A percentile compares a stretch with the other conserved stretches of the same genome.
Evolutionary conservation across 2,797 vertebrate genomes (phyloP).

Genomic region (Lophotriccus pileatus): DNA sequence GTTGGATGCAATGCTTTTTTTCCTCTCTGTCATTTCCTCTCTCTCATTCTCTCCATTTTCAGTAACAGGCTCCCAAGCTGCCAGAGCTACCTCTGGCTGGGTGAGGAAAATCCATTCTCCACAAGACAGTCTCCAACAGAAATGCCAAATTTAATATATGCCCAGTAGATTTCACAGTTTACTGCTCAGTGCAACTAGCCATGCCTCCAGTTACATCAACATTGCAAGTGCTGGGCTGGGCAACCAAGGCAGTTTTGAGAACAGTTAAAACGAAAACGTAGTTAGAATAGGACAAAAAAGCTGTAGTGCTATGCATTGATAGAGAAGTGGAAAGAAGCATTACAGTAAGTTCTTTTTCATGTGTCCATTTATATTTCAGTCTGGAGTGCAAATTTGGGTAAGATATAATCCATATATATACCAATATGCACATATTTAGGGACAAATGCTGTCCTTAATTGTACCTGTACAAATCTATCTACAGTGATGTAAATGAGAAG

Average conservation of each 20-base stretch:
- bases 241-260: slow-evolving; percentile 18
- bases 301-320: not conserved
- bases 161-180: slow-evolving; percentile 63
- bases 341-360: not conserved
- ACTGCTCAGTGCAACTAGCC: slow-evolving; percentile 46
- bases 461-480: slow-evolving; percentile 14
- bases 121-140: slow-evolving; percentile 33
- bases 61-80: slow-evolving; percentile 47
- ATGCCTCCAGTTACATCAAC: slow-evolving; percentile 51
- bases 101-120: slow-evolving; percentile 52
- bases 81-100: slow-evolving; percentile 23
- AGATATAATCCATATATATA: slow-evolving; percentile 1
- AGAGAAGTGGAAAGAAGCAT: slow-evolving; percentile 68
- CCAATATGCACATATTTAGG: not conserved
- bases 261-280: not conserved
- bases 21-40: not conserved
- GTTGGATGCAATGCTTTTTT: not conserved
- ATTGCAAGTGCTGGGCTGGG: slow-evolving; percentile 19
- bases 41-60: not conserved
- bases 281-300: slow-evolving; percentile 21
- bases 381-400: slow-evolving; percentile 39
- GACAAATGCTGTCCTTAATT: not conserved
- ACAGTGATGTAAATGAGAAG: slow-evolving; percentile 39
- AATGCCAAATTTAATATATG: slow-evolving; percentile 51
- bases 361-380: not conserved